A percentile compares a stretch with the other conserved stretches of the same genome.
These are phyloP conservation scores for Sinotaia quadrata DNA, from an alignment of 2,888 invertebrate species.

Conservation along the genomic window DNA sequence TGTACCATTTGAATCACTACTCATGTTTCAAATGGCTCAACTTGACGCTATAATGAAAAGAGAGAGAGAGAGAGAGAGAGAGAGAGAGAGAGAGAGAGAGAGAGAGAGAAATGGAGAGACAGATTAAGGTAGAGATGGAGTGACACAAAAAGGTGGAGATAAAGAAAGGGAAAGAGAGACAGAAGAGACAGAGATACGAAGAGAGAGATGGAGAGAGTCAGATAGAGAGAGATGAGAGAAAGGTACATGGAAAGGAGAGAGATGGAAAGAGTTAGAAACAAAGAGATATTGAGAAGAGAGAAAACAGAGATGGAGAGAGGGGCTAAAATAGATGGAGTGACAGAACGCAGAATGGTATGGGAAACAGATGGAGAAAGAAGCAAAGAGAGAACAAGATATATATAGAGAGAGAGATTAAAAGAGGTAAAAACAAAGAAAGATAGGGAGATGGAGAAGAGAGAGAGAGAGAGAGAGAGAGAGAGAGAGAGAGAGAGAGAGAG, in stretches of 20 bases:
- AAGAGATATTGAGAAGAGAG: slow-evolving; percentile 1
- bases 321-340: background rate
- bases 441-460: background rate
- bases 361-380: background rate
- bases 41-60: no score
- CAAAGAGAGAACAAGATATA: slow-evolving; percentile 4
- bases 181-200: background rate
- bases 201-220: slow-evolving; percentile 8
- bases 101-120: no score
- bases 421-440: no score
- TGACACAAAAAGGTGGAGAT: no score
- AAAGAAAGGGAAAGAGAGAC: no score
- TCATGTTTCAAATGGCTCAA: no score
- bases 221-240: slow-evolving; percentile 1
- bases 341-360: background rate
- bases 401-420: slow-evolving; percentile 11
- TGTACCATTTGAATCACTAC: no score
- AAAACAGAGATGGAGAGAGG: background rate
- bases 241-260: background rate
- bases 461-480: background rate
- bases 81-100: no score
- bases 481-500: background rate
- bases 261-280: slow-evolving; percentile 12
- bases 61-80: no score
- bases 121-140: no score